Conservation (phyloP, 2,113 vertebrate genomes). For the Elgaria multicarinata region DNA sequence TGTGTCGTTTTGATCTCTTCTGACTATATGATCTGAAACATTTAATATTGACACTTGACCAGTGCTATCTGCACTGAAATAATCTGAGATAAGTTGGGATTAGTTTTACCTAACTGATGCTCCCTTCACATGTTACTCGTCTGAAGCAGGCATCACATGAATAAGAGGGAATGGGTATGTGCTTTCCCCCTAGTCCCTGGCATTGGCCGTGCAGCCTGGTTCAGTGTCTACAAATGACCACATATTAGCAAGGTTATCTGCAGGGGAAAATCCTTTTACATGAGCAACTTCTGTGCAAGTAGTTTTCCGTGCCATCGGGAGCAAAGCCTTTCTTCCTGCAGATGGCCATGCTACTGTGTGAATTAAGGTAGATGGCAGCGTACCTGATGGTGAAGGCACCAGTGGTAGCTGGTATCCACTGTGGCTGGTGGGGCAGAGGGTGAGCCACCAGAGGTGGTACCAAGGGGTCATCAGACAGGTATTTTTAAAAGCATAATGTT, state of each 20-base stretch:
- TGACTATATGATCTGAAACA: neutral
- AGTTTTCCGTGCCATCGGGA: no score
- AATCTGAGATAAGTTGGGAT: neutral
- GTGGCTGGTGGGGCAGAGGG: no score
- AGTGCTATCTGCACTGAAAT: neutral
- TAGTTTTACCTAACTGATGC: neutral
- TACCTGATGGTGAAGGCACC: neutral
- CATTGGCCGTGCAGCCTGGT: neutral
- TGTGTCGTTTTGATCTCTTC: neutral
- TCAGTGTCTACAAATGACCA: neutral
- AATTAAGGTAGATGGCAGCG: neutral
- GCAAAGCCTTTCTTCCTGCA: neutral
- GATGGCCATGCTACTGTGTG: neutral
- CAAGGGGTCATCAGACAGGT: no score
- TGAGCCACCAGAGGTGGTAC: no score
- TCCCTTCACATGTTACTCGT: neutral
- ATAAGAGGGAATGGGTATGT: neutral
- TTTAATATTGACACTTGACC: neutral
- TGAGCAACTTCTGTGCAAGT: neutral
- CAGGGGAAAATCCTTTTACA: no score
- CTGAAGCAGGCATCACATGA: neutral
- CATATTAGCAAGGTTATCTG: neutral
- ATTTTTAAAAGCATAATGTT: no score
- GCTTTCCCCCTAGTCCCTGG: neutral
- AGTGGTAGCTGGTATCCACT: no score